phyloP scores from a whole-genome alignment of 1,140 invertebrate species.

The Polyergus mexicanus region DNA sequence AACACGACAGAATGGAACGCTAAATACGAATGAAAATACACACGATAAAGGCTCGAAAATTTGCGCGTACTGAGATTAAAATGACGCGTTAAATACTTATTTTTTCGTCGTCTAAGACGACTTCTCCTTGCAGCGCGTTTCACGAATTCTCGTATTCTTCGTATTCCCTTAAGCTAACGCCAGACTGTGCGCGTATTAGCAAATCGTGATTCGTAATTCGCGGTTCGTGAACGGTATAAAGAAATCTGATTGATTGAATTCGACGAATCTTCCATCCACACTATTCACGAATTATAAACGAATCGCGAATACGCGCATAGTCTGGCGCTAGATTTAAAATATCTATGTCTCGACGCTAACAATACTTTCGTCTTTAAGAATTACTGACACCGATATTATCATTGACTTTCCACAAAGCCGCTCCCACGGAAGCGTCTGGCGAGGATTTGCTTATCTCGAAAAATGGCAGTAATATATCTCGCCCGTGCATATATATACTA shows the following conservation, averaged over 20 bases:
- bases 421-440: slow-evolving; percentile 33
- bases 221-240: too few species aligned
- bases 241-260: too few species aligned
- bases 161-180: slow-evolving; percentile 15
- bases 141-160: slow-evolving; percentile 6
- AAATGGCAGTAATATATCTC: slow-evolving; percentile 62
- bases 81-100: background rate
- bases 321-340: too few species aligned
- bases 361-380: slow-evolving; percentile 49
- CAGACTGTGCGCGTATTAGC: too few species aligned
- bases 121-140: slow-evolving; percentile 38
- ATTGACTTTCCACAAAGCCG: slow-evolving; percentile 63
- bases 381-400: slow-evolving; percentile 46
- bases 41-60: slow-evolving; percentile 49
- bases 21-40: slow-evolving; percentile 60
- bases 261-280: too few species aligned
- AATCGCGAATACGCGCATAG: too few species aligned
- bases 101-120: background rate
- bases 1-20: slow-evolving; percentile 59
- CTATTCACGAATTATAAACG: too few species aligned
- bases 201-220: too few species aligned
- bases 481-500: slow-evolving; percentile 8
- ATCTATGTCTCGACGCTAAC: background rate
- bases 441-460: slow-evolving; percentile 45
- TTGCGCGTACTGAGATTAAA: slow-evolving; percentile 43